phyloP scores from a whole-genome alignment of 2,888 invertebrate genomes.

The Lasioglossum vierecki region DNA sequence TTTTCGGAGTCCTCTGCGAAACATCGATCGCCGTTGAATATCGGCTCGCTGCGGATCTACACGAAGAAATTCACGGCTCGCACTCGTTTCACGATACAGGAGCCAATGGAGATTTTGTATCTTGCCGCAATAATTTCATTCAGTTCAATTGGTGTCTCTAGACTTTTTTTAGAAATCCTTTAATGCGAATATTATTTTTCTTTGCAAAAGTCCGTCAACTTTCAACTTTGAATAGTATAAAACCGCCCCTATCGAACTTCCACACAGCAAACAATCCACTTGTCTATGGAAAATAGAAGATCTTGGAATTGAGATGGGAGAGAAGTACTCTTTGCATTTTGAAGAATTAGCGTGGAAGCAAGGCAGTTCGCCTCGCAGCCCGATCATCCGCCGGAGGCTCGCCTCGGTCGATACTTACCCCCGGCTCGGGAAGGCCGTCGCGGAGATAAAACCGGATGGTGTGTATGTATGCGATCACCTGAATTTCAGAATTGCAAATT shows the following conservation, averaged over 20 bases:
- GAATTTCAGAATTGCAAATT: conserved; percentile 84
- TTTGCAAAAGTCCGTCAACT: background rate
- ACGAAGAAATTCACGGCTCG: background rate
- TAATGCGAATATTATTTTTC: background rate
- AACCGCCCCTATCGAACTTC: background rate
- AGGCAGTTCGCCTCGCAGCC: conserved; percentile 14
- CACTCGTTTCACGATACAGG: background rate
- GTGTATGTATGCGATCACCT: conserved; percentile 76
- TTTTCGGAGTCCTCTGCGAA: background rate
- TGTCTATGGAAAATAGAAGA: background rate
- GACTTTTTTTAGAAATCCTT: background rate
- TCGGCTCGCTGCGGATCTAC: background rate
- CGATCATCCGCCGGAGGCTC: conserved; percentile 32
- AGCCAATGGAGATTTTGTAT: background rate
- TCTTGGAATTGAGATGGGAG: background rate
- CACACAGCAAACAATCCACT: background rate
- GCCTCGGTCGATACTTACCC: conserved; percentile 65
- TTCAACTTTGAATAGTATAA: background rate
- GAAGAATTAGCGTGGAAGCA: conserved; percentile 12
- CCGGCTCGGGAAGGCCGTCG: conserved; percentile 54
- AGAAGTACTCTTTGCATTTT: background rate
- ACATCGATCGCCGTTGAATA: background rate
- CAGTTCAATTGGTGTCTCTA: background rate
- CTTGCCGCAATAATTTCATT: background rate
- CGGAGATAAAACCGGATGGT: conserved; percentile 68